Evolutionary conservation across 53 echinoderm and acorn worm genomes (phyloP).

Genomic region (Echinarachnius parma): DNA sequence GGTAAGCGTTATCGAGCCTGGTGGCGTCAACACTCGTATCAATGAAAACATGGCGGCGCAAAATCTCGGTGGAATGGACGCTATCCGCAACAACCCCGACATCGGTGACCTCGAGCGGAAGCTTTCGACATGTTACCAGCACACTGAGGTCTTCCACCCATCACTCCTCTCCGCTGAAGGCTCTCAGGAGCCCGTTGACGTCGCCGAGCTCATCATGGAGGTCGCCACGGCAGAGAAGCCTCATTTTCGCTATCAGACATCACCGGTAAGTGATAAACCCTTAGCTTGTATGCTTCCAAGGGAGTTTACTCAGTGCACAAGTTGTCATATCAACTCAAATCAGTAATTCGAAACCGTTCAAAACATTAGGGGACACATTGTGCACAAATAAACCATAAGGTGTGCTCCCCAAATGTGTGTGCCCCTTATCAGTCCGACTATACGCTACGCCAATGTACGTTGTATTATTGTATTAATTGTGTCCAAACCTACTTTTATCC

Average conservation of each 20-base stretch:
- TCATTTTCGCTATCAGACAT: slow-evolving; percentile 57
- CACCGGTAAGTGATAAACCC: not conserved
- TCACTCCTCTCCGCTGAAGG: not conserved
- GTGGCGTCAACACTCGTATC: slow-evolving; percentile 36
- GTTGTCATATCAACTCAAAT: too few relatives aligned
- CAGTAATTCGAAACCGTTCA: too few relatives aligned
- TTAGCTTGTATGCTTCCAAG: too few relatives aligned
- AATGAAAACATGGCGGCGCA: slow-evolving; percentile 28
- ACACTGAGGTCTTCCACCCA: slow-evolving; percentile 14
- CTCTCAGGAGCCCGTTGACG: slow-evolving; percentile 30
- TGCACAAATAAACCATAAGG: too few relatives aligned
- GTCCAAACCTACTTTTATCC: too few relatives aligned
- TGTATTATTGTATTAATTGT: too few relatives aligned
- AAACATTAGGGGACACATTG: too few relatives aligned
- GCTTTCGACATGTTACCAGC: slow-evolving; percentile 18
- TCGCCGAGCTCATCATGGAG: slow-evolving; percentile 41
- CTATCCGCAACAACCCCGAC: slow-evolving; percentile 5
- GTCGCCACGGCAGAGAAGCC: slow-evolving; percentile 44
- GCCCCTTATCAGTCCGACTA: too few relatives aligned
- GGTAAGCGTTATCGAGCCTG: slow-evolving; percentile 51
- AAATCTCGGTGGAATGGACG: not conserved
- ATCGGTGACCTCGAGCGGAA: slow-evolving; percentile 33
- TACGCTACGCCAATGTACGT: too few relatives aligned
- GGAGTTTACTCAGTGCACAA: too few relatives aligned
- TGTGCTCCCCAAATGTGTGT: too few relatives aligned